Conservation (phyloP, 2,797 vertebrate species). For the Oreonectes daqikongensis region DNA sequence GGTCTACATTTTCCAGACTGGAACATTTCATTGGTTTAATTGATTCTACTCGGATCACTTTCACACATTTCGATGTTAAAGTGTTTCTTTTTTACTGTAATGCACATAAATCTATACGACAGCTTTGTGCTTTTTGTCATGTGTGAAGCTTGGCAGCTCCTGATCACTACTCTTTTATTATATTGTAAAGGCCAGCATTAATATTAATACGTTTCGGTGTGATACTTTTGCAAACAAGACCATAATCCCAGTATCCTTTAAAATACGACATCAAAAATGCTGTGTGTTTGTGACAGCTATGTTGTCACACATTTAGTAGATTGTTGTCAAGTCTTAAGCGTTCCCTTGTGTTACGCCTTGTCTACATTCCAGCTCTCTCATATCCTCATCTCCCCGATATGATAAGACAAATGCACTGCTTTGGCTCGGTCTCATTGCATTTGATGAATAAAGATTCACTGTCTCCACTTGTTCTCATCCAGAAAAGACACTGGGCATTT, state of each 20-base stretch:
- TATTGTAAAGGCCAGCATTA: too few relatives aligned
- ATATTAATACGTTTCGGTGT: too few relatives aligned
- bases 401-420: constrained; percentile 60
- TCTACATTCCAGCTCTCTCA: constrained; percentile 49
- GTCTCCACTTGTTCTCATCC: constrained; percentile 58
- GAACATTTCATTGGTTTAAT: constrained; percentile 13
- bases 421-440: constrained; percentile 67
- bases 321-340: constrained; percentile 38
- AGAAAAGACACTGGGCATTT: constrained; percentile 44
- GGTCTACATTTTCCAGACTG: constrained; percentile 34
- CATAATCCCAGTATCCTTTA: constrained; percentile 8
- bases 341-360: constrained; percentile 48
- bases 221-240: background rate
- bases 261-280: constrained; percentile 27
- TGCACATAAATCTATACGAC: too few relatives aligned
- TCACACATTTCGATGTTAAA: constrained; percentile 14
- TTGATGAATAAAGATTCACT: constrained; percentile 60
- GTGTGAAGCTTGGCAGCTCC: too few relatives aligned
- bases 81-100: background rate
- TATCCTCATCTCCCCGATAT: constrained; percentile 48
- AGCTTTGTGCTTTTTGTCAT: too few relatives aligned
- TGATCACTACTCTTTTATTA: too few relatives aligned
- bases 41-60: background rate
- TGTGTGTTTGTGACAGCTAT: constrained; percentile 39
- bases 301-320: constrained; percentile 44